Conservation (phyloP, 2,888 invertebrate genomes). For the Lamproptera curius region DNA sequence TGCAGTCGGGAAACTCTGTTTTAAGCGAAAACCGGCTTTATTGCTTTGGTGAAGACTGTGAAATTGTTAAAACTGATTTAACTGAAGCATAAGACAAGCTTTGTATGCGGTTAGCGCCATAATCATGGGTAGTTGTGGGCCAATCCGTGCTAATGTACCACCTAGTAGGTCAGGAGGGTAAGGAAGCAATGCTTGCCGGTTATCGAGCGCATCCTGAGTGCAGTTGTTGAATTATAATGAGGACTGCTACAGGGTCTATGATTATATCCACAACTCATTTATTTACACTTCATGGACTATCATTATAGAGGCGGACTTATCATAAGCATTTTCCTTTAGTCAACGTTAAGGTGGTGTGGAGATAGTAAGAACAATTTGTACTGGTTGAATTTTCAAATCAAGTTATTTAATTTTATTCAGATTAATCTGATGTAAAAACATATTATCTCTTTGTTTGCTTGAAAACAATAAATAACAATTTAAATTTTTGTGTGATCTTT, state of each 20-base stretch:
- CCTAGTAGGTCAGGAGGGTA: slow-evolving; percentile 58
- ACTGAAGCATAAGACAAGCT: slow-evolving; percentile 28
- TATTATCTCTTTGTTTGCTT: no score
- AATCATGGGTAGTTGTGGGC: slow-evolving; percentile 40
- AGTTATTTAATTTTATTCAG: no score
- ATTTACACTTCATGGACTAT: no score
- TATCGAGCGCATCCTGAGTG: slow-evolving; percentile 43
- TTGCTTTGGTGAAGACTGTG: not conserved
- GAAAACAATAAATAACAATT: no score
- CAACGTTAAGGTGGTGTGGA: no score
- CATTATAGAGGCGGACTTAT: no score
- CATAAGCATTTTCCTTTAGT: no score
- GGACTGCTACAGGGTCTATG: slow-evolving; percentile 28
- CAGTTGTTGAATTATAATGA: slow-evolving; percentile 48
- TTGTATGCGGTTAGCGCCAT: slow-evolving; percentile 35
- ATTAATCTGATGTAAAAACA: no score
- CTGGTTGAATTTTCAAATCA: no score
- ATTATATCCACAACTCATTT: slow-evolving; percentile 1
- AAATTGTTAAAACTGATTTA: slow-evolving; percentile 22
- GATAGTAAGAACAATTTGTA: no score
- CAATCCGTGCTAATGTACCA: slow-evolving; percentile 53
- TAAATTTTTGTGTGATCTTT: no score
- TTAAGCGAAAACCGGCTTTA: slow-evolving; percentile 4
- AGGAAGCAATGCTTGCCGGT: slow-evolving; percentile 41
- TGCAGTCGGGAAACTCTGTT: slow-evolving; percentile 15